phyloP scores from a whole-genome alignment of 2,797 vertebrate genomes.

The Gymnothorax reevesii region DNA sequence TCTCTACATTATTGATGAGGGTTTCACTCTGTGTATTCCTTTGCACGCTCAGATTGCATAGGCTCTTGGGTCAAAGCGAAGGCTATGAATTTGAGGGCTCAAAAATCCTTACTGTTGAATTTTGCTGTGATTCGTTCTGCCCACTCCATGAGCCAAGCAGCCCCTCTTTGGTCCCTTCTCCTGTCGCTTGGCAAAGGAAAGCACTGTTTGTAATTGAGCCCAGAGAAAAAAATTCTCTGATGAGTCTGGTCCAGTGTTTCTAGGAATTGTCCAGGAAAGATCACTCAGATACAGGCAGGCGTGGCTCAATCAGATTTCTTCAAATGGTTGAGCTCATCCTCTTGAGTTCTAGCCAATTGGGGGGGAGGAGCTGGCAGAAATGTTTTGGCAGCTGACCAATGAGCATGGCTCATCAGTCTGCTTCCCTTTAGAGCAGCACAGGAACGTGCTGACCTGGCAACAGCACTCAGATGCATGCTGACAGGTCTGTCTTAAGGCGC shows the following conservation, averaged over 20 bases:
- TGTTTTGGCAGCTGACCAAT: neutral
- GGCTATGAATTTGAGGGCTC: neutral
- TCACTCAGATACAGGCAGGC: neutral
- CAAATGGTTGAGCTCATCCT: conserved; percentile 24
- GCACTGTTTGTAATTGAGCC: neutral
- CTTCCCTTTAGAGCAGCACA: conserved; percentile 24
- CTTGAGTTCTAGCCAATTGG: conserved; percentile 1
- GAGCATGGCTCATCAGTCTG: neutral
- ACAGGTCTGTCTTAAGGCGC: neutral
- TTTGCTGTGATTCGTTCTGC: neutral
- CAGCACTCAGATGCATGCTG: conserved; percentile 1
- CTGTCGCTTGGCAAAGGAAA: neutral
- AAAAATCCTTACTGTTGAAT: neutral
- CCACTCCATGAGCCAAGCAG: neutral
- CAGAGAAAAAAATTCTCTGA: neutral
- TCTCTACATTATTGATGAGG: neutral
- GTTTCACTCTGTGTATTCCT: neutral
- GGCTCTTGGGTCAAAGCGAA: neutral
- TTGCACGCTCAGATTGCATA: neutral
- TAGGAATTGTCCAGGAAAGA: neutral
- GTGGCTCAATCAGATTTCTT: neutral
- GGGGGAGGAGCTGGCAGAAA: neutral
- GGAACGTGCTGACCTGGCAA: conserved; percentile 30
- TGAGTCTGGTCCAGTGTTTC: conserved; percentile 31
- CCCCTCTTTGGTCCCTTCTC: neutral